Conservation (phyloP, 2,888 invertebrate species). For the Amaurobius ferox region DNA sequence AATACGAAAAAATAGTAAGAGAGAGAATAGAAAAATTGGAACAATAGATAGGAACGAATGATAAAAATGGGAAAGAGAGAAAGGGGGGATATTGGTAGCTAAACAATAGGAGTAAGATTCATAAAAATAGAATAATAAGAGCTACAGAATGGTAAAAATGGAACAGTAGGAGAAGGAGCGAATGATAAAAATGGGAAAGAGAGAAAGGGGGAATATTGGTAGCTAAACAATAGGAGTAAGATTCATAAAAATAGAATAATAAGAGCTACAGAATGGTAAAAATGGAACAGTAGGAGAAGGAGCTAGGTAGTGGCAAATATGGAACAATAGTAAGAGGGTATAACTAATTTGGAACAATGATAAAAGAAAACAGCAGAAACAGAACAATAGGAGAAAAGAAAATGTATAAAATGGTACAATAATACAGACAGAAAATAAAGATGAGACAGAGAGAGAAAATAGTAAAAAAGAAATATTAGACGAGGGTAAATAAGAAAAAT, state of each 20-base stretch:
- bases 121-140: too few relatives aligned
- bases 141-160: too few relatives aligned
- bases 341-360: not conserved
- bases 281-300: too few relatives aligned
- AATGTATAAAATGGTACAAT: too few relatives aligned
- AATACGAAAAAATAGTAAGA: not conserved
- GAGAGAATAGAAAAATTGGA: too few relatives aligned
- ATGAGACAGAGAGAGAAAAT: not conserved
- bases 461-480: not conserved
- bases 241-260: not conserved
- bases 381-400: not conserved
- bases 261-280: not conserved
- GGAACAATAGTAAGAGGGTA: not conserved
- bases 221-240: not conserved
- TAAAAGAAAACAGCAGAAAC: not conserved
- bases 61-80: not conserved
- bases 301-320: not conserved
- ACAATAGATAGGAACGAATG: not conserved
- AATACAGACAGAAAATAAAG: not conserved
- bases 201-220: not conserved
- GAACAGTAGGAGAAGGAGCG: too few relatives aligned
- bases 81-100: too few relatives aligned
- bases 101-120: too few relatives aligned
- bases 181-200: too few relatives aligned
- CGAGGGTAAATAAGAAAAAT: not conserved